A percentile compares a stretch with the other conserved stretches of the same genome.
Conservation (phyloP, 2,888 invertebrate species). For the Deilephila elpenor region DNA sequence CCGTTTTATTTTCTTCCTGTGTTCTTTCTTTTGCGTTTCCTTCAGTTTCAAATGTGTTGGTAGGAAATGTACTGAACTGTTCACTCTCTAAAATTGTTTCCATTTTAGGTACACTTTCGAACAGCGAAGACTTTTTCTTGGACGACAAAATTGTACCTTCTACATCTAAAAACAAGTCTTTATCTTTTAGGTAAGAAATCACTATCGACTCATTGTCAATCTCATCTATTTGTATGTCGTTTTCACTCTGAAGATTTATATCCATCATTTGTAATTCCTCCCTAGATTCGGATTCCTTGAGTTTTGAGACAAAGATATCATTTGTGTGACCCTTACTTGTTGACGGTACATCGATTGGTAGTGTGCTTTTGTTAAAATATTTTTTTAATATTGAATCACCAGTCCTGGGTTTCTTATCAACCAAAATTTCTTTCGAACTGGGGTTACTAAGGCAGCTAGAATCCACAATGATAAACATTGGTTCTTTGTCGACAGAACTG, state of each 20-base stretch:
- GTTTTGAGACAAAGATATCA: slow-evolving; percentile 36
- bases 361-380: slow-evolving; percentile 45
- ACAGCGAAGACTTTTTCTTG: slow-evolving; percentile 60
- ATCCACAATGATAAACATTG: slow-evolving; percentile 60
- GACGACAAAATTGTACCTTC: slow-evolving; percentile 50
- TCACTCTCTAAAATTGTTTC: slow-evolving; percentile 66
- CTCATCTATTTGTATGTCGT: slow-evolving; percentile 53
- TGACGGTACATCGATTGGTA: slow-evolving; percentile 52
- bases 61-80: slow-evolving; percentile 49
- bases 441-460: slow-evolving; percentile 55
- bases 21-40: slow-evolving; percentile 31
- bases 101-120: slow-evolving; percentile 65
- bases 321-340: slow-evolving; percentile 53
- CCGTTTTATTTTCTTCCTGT: slow-evolving; percentile 37
- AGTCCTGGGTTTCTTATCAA: slow-evolving; percentile 44
- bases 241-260: slow-evolving; percentile 63
- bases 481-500: slow-evolving; percentile 50
- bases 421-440: slow-evolving; percentile 55
- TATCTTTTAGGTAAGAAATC: slow-evolving; percentile 60
- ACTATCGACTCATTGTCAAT: slow-evolving; percentile 60
- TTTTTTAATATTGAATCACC: slow-evolving; percentile 46
- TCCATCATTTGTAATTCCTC: slow-evolving; percentile 60
- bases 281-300: slow-evolving; percentile 50
- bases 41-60: slow-evolving; percentile 40
- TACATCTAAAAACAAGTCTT: slow-evolving; percentile 47